phyloP scores from a whole-genome alignment of 1,140 invertebrate species.

The Radopholus similis region DNA sequence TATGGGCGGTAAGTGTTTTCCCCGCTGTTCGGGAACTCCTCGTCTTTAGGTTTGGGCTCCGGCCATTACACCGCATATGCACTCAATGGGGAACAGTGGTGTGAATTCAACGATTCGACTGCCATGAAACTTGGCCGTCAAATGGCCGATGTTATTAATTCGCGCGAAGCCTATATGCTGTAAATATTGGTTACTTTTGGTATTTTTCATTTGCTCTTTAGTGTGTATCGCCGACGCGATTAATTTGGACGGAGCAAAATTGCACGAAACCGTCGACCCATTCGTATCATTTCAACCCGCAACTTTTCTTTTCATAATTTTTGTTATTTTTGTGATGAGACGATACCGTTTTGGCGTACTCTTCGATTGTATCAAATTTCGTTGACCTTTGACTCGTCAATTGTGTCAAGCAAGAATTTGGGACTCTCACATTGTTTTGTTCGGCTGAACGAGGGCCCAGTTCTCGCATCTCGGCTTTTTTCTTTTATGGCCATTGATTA shows the following conservation, averaged over 20 bases:
- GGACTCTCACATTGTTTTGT: no score
- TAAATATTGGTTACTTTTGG: background rate
- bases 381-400: background rate
- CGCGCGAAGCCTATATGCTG: conserved; percentile 49
- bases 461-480: no score
- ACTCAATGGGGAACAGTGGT: conserved; percentile 65
- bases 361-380: background rate
- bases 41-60: conserved; percentile 60
- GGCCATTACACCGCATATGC: conserved; percentile 57
- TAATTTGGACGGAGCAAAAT: no score
- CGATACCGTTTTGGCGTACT: background rate
- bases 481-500: no score
- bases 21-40: background rate
- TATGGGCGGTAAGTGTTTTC: conserved; percentile 61
- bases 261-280: no score
- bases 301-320: background rate
- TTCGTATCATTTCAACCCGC: background rate
- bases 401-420: no score
- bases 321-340: background rate
- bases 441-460: no score
- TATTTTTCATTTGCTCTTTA: background rate
- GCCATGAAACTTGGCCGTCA: conserved; percentile 48
- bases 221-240: background rate
- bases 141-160: conserved; percentile 31
- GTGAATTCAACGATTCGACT: conserved; percentile 67